Base-by-base conservation (phyloP, 2,888 invertebrate genomes). In the Acrobasis consociella region DNA sequence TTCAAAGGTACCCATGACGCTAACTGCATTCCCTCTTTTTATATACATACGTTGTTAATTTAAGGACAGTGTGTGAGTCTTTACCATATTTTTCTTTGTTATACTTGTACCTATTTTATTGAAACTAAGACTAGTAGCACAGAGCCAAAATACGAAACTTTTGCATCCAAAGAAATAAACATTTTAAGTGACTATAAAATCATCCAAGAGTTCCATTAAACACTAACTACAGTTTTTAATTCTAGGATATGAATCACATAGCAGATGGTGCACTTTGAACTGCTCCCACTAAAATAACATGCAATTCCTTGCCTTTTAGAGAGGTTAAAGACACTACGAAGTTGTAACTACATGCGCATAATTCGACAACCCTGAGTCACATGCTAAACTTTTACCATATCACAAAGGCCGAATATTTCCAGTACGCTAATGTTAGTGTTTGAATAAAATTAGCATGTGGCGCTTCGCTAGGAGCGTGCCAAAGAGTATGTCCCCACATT, bases 401-500 rank as follows among this genome's bases (percentile, higher is more conserved):
- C 62, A 65, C 69, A 71, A 68, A 72, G 67, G 73, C 70, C 71
- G 67, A 69, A 66, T 71, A 66, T 69, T 71, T 65, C 65, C 72
- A 77, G 72, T 76, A 73, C 72, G 73, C 70, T 67, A 74, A 78
- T 72, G 74, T 77, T 76, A 75, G 69, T 75, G 71, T 75, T 76
- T 76, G 73, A 78, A 80, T 77, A 72, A 76, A 76, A 76, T 77
- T 77, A 77, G 72, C 73, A 74, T 80, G 75, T 75, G 77, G 70
- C 72, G 53, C 68, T 31, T 55, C 55, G 63, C 64, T 60, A 69
- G 67, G 66, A 65, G 50, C 64, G 72, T 74, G 77, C 80, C 79
- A 82, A 81, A 76, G 83, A 81, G 80, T 83, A 80, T 81, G 81
- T 80, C 76, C 80, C 76, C 79, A 82, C 86, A 84, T 86, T 85